phyloP scores from a whole-genome alignment of 2,797 vertebrate genomes.

The Gymnothorax reevesii region DNA sequence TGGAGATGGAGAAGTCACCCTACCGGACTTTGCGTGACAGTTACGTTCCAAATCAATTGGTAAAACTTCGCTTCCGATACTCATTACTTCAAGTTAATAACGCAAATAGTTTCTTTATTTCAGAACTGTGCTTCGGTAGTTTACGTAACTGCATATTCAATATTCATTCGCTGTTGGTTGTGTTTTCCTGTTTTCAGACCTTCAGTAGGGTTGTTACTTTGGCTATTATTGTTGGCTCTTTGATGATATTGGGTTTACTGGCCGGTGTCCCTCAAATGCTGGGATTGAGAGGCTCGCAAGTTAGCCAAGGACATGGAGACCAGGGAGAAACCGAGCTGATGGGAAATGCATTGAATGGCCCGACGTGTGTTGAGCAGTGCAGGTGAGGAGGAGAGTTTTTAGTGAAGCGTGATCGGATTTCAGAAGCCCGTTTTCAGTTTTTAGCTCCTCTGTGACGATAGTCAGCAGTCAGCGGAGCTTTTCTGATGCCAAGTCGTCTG shows the following conservation, averaged over 20 bases:
- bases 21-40: conserved; percentile 60
- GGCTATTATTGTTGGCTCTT: conserved; percentile 48
- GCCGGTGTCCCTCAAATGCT: conserved; percentile 59
- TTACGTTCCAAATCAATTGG: conserved; percentile 58
- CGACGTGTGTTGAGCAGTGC: conserved; percentile 53
- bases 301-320: not conserved
- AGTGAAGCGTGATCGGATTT: not conserved
- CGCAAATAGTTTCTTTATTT: not conserved
- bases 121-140: not conserved
- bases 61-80: conserved; percentile 40
- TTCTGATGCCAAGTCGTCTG: too few species aligned
- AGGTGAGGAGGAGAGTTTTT: conserved; percentile 50
- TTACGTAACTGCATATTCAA: not conserved
- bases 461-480: too few species aligned
- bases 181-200: conserved; percentile 42
- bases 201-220: conserved; percentile 48
- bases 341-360: not conserved
- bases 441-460: too few species aligned
- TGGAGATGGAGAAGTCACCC: conserved; percentile 19
- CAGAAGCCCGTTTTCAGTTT: not conserved
- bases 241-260: conserved; percentile 59
- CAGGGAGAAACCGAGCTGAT: not conserved
- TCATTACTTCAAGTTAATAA: too few species aligned
- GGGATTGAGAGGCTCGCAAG: conserved; percentile 44
- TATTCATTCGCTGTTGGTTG: not conserved